Percentiles rank a stretch among this genome's conserved stretches.
These are phyloP conservation scores for Habrosyne pyritoides DNA, from an alignment of 2,888 invertebrate genomes.

Conservation along the genomic window DNA sequence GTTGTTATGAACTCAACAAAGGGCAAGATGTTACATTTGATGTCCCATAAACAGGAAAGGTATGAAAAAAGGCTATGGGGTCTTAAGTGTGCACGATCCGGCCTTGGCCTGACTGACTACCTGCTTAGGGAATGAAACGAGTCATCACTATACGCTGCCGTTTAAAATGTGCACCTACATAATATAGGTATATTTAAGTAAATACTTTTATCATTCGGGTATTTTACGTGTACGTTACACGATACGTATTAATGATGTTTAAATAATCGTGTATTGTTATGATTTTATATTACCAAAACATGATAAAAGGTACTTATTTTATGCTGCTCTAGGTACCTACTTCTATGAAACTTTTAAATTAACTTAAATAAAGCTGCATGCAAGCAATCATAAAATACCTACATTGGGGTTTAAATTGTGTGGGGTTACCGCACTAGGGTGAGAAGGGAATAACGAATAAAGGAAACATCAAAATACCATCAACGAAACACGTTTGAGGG, in stretches of 20 bases:
- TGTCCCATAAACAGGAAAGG: slow-evolving; percentile 46
- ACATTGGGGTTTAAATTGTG: slow-evolving; percentile 54
- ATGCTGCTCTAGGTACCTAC: background rate
- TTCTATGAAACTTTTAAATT: background rate
- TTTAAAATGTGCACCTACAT: too few species aligned
- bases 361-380: slow-evolving; percentile 34
- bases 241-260: too few species aligned
- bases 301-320: background rate
- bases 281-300: too few species aligned
- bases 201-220: too few species aligned
- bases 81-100: slow-evolving; percentile 65
- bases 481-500: slow-evolving; percentile 53
- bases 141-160: slow-evolving; percentile 33
- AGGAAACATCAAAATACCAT: slow-evolving; percentile 68
- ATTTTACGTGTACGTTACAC: too few species aligned
- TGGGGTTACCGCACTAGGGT: slow-evolving; percentile 61
- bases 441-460: slow-evolving; percentile 68
- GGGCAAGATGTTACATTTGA: slow-evolving; percentile 40
- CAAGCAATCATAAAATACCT: slow-evolving; percentile 42
- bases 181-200: too few species aligned
- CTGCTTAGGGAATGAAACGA: slow-evolving; percentile 63
- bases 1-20: slow-evolving; percentile 25
- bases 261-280: too few species aligned
- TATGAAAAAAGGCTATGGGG: slow-evolving; percentile 56
- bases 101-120: slow-evolving; percentile 62